A percentile compares a stretch with the other conserved stretches of the same genome.
phyloP scores from a whole-genome alignment of 2,888 invertebrate species.

The Gari tellinella region DNA sequence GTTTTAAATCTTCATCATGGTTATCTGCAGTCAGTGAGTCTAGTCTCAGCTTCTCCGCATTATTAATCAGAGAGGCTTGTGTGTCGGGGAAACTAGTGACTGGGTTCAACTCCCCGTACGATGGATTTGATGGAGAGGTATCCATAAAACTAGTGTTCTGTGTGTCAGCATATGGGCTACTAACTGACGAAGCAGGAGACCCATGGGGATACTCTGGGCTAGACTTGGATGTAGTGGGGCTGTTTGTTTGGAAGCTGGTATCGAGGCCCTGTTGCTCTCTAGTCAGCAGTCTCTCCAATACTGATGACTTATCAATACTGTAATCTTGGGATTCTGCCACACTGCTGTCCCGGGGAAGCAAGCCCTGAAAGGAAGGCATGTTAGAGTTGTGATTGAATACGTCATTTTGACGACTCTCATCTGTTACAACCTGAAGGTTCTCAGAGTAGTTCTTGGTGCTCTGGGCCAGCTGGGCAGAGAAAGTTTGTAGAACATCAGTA shows the following conservation, averaged over 20 bases:
- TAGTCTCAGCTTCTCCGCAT: slow-evolving; percentile 70
- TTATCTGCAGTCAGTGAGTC: slow-evolving; percentile 50
- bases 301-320: slow-evolving; percentile 37
- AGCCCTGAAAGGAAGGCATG: slow-evolving; percentile 36
- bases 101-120: slow-evolving; percentile 15
- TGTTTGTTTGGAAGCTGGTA: slow-evolving; percentile 38
- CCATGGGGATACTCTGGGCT: slow-evolving; percentile 55
- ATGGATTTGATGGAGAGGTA: slow-evolving; percentile 4
- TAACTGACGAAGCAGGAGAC: slow-evolving; percentile 49
- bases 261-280: slow-evolving; percentile 28
- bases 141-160: slow-evolving; percentile 17
- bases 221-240: slow-evolving; percentile 43
- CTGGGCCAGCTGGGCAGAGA: neutral
- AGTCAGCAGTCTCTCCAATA: slow-evolving; percentile 53
- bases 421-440: no score
- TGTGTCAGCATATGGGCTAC: slow-evolving; percentile 50
- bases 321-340: slow-evolving; percentile 29
- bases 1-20: slow-evolving; percentile 13
- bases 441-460: neutral
- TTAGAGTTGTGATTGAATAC: neutral
- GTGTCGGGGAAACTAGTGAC: slow-evolving; percentile 62
- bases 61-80: slow-evolving; percentile 71
- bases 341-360: slow-evolving; percentile 15
- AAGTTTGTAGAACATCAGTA: no score
- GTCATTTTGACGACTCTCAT: neutral